phyloP scores from a whole-genome alignment of 2,888 invertebrate genomes.

The Drosophila paramelanica region DNA sequence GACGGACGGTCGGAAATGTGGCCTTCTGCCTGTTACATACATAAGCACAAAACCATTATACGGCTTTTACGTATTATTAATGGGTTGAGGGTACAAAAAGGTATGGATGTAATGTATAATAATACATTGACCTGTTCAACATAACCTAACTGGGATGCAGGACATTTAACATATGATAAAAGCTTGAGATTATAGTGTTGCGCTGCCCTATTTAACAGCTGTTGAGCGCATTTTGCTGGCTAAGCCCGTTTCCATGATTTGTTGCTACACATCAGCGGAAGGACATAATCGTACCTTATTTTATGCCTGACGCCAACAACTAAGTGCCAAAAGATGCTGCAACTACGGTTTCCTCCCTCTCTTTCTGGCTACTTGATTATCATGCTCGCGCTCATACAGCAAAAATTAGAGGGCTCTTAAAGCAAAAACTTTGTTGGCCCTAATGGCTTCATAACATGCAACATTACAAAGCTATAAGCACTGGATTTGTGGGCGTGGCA shows the following conservation, averaged over 20 bases:
- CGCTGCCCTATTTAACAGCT: constrained; percentile 16
- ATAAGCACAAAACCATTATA: too few relatives aligned
- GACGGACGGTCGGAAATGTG: too few relatives aligned
- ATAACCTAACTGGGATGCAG: background rate
- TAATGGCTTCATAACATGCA: constrained; percentile 79
- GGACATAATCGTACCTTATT: constrained; percentile 45
- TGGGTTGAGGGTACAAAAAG: too few relatives aligned
- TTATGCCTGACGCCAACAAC: constrained; percentile 31
- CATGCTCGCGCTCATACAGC: constrained; percentile 38
- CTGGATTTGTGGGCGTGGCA: constrained; percentile 57
- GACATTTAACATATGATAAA: background rate
- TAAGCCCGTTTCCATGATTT: constrained; percentile 20
- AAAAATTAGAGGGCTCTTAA: constrained; percentile 66
- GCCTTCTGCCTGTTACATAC: too few relatives aligned
- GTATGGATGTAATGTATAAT: too few relatives aligned
- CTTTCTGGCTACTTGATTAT: constrained; percentile 10
- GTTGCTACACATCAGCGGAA: constrained; percentile 36
- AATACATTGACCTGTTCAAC: background rate
- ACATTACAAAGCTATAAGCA: constrained; percentile 68
- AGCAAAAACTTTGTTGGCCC: constrained; percentile 68
- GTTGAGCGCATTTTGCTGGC: constrained; percentile 13
- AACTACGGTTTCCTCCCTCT: constrained; percentile 20
- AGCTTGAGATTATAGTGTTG: background rate
- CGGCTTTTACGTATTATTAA: too few relatives aligned
- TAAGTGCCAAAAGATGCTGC: constrained; percentile 58